Evolutionary conservation across 1,140 invertebrate species (phyloP), one percentile per base, ranked within the genome.

Genomic region (Trichoplusia ni): DNA sequence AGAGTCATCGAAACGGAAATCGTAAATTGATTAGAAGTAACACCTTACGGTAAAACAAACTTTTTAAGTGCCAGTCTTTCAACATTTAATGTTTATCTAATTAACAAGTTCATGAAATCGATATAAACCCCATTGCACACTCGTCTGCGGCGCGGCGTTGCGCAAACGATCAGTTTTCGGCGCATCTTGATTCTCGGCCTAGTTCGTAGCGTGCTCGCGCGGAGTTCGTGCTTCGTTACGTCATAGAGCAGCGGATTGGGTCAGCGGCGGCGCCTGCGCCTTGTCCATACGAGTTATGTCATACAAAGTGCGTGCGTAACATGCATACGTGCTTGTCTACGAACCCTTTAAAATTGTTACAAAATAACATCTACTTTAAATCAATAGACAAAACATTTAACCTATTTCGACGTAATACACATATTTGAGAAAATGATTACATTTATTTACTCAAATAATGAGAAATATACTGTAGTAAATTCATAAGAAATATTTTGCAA

Each of bases 281-380:
- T 64, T 67, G 73, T 78, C 75, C 76, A 83, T 79, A 69, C 77
- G 71, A 70, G 71, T 86, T 86, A 89, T 86, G 80, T 89, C 84
- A 88, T 79, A 69, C 74, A 61, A 18, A 70, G 25, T 62, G 64
- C 56, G 64, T 73, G 73, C 74, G 78, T 81, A 82, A 80, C 69
- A 66, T 19, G 59, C 33, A 68, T 65, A 64, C 69, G 69, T 78
- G 75, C 59, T n/a, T 71, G 33, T 69, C 63, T 65, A 53, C 37
- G 38, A 60, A 68, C 69, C 67, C 70, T 73, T 59, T 64, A 60
- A 66, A 58, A 54, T 13, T 62, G 19, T 66, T 60, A 46, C 54
- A 59, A 53, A 51, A 49, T 64, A 64, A 44, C 54, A 33, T 29
- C 29, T 44, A 38, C 11, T 44, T 18, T 44, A 54, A 44, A 58